These are phyloP conservation scores for Ischnus inquisitorius DNA, from an alignment of 2,888 invertebrate species.

Conservation along the genomic window DNA sequence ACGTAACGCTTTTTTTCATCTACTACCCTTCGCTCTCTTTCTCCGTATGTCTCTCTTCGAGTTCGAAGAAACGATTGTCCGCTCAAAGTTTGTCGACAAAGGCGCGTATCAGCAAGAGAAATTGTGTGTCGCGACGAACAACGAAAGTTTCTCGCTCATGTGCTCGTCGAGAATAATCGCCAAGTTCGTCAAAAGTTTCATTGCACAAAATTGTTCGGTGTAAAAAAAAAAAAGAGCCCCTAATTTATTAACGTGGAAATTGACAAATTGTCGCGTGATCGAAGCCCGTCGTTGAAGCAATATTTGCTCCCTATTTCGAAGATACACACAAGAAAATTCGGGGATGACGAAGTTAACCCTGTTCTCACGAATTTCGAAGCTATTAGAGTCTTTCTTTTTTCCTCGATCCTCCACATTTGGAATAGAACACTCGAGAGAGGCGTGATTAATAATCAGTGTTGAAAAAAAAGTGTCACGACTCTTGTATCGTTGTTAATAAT, in stretches of 20 bases:
- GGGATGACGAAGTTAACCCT: conserved; percentile 8
- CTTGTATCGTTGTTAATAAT: neutral
- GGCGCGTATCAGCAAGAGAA: conserved; percentile 42
- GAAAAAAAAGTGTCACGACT: neutral
- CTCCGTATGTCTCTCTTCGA: conserved; percentile 2
- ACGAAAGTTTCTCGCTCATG: neutral
- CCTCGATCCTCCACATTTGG: too few relatives aligned
- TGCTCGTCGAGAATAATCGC: neutral
- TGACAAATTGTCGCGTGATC: neutral
- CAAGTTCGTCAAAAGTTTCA: neutral
- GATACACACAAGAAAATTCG: neutral
- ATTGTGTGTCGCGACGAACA: neutral
- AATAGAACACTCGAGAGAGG: too few relatives aligned
- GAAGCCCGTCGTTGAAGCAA: neutral
- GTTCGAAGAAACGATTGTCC: neutral
- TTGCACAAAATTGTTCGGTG: neutral
- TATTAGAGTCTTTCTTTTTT: neutral
- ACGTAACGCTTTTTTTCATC: neutral
- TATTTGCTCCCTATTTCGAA: neutral
- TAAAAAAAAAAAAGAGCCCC: neutral
- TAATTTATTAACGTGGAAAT: neutral
- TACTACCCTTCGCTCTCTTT: conserved; percentile 49
- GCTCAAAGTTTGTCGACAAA: neutral
- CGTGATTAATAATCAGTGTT: too few relatives aligned
- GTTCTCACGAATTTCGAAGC: conserved; percentile 5